A percentile compares a stretch with the other conserved stretches of the same genome.
Evolutionary conservation across 2,888 invertebrate species (phyloP).

Genomic region (Dyspetes luteomarginatus): DNA sequence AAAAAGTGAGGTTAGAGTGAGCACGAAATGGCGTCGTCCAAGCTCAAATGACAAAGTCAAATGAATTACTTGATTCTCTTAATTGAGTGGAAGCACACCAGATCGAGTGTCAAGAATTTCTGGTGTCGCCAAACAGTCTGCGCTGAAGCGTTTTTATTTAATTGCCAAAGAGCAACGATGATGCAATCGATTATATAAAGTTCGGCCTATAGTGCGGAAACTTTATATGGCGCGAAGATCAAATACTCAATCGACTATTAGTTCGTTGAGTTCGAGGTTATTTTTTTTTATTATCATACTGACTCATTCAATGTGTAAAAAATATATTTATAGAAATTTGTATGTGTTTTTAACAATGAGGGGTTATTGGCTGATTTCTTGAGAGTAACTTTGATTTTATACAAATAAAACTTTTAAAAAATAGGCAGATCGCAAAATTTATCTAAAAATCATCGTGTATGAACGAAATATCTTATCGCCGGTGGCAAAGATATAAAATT

Average conservation of each 20-base stretch:
- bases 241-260: slow-evolving; percentile 15
- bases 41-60: slow-evolving; percentile 8
- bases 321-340: background rate
- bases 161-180: slow-evolving; percentile 18
- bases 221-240: slow-evolving; percentile 36
- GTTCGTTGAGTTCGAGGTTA: slow-evolving; percentile 24
- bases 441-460: slow-evolving; percentile 40
- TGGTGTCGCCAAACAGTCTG: slow-evolving; percentile 53
- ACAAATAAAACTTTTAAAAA: background rate
- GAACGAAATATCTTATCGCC: slow-evolving; percentile 40
- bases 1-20: slow-evolving; percentile 1
- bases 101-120: background rate
- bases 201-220: no score
- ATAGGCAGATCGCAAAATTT: background rate
- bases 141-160: background rate
- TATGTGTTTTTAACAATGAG: background rate
- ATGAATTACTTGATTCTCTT: slow-evolving; percentile 10
- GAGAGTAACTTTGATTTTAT: background rate
- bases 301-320: background rate
- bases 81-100: background rate
- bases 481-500: background rate
- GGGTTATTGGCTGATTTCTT: slow-evolving; percentile 32
- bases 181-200: slow-evolving; percentile 46
- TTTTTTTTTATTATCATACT: background rate
- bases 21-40: background rate